A percentile compares a stretch with the other conserved stretches of the same genome.
phyloP scores from a whole-genome alignment of 2,113 vertebrate genomes.

The Machaerirhynchus nigripectus region DNA sequence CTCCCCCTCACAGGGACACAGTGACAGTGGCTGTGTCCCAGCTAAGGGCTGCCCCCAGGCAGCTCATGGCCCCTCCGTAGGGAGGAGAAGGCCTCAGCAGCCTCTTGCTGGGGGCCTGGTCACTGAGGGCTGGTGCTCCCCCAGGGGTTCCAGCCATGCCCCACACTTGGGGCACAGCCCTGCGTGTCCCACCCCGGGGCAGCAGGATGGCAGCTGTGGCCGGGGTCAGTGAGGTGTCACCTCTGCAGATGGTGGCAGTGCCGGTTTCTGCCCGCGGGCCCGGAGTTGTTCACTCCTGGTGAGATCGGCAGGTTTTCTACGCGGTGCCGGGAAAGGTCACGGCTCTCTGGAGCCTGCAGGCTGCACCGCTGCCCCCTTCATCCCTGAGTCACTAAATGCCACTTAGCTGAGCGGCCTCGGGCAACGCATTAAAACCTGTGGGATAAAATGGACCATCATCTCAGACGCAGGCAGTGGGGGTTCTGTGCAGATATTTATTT shows the following conservation, averaged over 20 bases:
- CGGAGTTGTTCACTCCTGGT: accelerated
- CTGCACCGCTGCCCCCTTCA: not conserved
- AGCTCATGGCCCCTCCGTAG: accelerated
- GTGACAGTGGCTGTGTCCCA: not conserved
- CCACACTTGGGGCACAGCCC: accelerated
- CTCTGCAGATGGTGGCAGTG: not conserved
- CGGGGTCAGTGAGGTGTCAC: not conserved
- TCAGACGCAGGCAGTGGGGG: not conserved
- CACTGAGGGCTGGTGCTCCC: accelerated
- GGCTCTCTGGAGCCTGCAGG: not conserved
- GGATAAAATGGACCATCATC: not conserved
- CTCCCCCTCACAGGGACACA: not conserved
- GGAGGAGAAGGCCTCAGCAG: not conserved
- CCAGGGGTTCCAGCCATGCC: accelerated
- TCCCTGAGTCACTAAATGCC: conserved; percentile 12
- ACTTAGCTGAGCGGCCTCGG: not conserved
- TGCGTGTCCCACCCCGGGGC: not conserved
- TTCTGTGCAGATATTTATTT: not conserved
- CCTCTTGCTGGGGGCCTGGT: not conserved
- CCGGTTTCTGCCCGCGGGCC: not conserved
- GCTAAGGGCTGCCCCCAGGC: not conserved
- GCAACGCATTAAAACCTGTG: not conserved
- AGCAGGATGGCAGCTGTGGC: not conserved
- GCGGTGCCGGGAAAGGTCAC: conserved; percentile 5
- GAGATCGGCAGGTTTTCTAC: not conserved